These are phyloP conservation scores for Dasysyrphus tricinctus DNA, from an alignment of 2,888 invertebrate genomes.

Conservation along the genomic window DNA sequence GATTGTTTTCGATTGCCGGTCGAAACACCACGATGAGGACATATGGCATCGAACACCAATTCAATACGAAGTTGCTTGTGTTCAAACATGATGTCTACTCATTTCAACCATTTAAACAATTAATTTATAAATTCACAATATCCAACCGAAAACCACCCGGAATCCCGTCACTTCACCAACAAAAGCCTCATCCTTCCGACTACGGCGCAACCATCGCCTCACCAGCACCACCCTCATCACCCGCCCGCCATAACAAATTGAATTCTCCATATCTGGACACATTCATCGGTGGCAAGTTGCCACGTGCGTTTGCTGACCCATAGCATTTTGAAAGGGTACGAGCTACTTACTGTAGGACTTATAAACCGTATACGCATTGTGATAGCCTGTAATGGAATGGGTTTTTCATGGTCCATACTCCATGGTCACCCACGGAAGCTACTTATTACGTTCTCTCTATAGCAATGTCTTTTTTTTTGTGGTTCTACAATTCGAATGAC, in stretches of 20 bases:
- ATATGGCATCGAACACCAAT: constrained; percentile 56
- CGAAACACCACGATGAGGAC: neutral
- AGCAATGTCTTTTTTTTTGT: constrained; percentile 19
- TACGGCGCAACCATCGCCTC: neutral
- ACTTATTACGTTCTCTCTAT: constrained; percentile 13
- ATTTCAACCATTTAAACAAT: constrained; percentile 72
- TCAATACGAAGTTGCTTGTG: constrained; percentile 52
- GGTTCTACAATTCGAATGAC: constrained; percentile 52
- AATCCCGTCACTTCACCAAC: constrained; percentile 53
- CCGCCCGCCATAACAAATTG: constrained; percentile 43
- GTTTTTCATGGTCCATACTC: neutral
- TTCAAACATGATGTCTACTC: constrained; percentile 70
- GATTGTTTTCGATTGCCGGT: constrained; percentile 67
- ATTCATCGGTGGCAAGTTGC: constrained; percentile 45
- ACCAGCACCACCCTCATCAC: constrained; percentile 2
- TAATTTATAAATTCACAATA: constrained; percentile 72
- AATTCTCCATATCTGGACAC: constrained; percentile 24
- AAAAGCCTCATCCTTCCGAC: constrained; percentile 41
- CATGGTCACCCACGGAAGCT: constrained; percentile 39
- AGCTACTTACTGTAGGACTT: constrained; percentile 10
- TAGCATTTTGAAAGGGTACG: constrained; percentile 12
- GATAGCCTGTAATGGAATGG: constrained; percentile 24
- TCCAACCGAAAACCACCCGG: constrained; percentile 57
- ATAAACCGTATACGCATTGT: constrained; percentile 13
- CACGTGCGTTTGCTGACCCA: constrained; percentile 59